Evolutionary conservation across 1,140 invertebrate species (phyloP), one percentile per base, ranked within the genome.

Genomic region (Heliconius melpomene): DNA sequence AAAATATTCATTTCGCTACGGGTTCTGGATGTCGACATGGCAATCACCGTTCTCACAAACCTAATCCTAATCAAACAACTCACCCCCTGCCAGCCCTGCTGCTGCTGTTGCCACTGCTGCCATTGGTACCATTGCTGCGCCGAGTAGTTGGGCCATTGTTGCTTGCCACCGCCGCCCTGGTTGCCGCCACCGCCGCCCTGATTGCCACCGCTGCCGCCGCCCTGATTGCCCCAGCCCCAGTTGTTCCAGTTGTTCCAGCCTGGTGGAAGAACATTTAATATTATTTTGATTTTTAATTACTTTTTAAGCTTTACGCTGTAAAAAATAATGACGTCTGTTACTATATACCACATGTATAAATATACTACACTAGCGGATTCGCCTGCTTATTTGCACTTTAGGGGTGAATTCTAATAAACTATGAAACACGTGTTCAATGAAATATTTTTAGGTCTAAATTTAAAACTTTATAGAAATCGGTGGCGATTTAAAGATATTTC

Each of bases 101-200:
- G 90, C 81, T 90, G 89, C 70, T 90, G 89, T 71, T 93, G 91
- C 91, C 91, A 93, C 86, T 93, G 91, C 84, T 93, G 91, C 91
- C 91, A 93, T 86, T 93, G 91, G 88, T 91, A 92, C 91, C 91
- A 93, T 87, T 93, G 91, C 84, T 92, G 91, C 74, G 91, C 86
- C 13, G 88, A 88, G 86, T 92, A 91, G 84, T 88, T 87, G 82
- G 87, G 84, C 90, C 90, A 92, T 85, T 90, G 87, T 32, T 81
- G 77, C 82, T 82, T 75, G 72, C 40, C 77, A 50, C 75, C 72
- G 40, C 72, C 23, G 50, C 74, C 75, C 75, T 79, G 77, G 60
- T 66, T 66, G 23, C 54, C 72, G 29, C 73, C 72, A 57, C 74
- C 66, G 16, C 72, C 52, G 72, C 50, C 50, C 16, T 52, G 57